phyloP scores from a whole-genome alignment of 2,113 vertebrate species.

The Alligator sinensis region DNA sequence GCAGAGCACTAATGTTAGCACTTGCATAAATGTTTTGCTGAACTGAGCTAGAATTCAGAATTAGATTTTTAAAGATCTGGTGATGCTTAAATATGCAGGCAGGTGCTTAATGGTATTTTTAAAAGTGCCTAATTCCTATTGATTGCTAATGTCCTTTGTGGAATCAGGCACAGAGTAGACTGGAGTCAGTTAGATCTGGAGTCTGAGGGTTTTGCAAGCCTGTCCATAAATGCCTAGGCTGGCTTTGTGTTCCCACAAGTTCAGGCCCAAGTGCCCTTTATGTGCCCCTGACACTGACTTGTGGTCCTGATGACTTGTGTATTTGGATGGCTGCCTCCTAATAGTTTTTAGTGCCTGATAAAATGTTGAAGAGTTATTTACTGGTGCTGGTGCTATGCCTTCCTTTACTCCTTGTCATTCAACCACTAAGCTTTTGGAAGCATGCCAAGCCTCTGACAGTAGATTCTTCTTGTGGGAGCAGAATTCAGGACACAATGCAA shows the following conservation, averaged over 20 bases:
- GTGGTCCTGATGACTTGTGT: neutral
- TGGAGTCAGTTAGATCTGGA: neutral
- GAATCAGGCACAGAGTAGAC: neutral
- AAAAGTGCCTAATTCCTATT: neutral
- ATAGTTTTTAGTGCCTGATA: conserved; percentile 19
- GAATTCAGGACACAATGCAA: neutral
- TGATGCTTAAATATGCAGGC: neutral
- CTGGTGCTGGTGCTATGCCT: neutral
- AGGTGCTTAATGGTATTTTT: conserved; percentile 12
- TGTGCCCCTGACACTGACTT: neutral
- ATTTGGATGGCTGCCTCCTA: neutral
- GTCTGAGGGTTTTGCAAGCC: neutral
- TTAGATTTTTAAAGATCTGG: neutral
- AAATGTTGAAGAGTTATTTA: neutral
- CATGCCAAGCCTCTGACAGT: conserved; percentile 29
- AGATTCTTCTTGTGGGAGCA: conserved; percentile 1
- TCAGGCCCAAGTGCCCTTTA: neutral
- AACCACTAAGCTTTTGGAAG: neutral
- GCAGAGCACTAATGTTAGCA: neutral
- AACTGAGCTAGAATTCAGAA: neutral
- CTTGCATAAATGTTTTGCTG: neutral
- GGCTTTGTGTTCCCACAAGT: neutral
- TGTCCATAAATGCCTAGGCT: neutral
- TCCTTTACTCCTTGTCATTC: conserved; percentile 44
- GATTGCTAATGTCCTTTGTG: neutral